Conservation (phyloP, 2,113 vertebrate species). For the Dendropsophus ebraccatus region DNA sequence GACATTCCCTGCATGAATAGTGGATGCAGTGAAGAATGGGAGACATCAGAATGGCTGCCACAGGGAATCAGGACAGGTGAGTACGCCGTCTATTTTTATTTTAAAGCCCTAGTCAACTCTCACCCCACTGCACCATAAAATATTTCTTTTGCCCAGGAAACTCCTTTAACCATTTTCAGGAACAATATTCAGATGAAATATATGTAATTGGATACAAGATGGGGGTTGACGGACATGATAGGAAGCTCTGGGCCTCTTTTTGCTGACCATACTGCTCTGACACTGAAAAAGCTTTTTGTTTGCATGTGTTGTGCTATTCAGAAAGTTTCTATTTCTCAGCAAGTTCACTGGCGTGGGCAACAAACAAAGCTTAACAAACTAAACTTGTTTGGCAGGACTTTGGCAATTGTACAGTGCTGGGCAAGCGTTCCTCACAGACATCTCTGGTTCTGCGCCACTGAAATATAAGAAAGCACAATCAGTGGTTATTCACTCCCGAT, state of each 20-base stretch:
- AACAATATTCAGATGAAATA: no score
- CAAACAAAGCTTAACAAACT: constrained; percentile 8
- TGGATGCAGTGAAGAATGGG: no score
- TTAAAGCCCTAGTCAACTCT: no score
- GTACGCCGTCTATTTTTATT: no score
- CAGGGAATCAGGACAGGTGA: no score
- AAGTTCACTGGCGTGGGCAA: not conserved
- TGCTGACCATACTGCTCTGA: not conserved
- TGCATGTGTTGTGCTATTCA: constrained; percentile 8
- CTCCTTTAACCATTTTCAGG: no score
- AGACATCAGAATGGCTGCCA: no score
- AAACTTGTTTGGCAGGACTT: constrained; percentile 20
- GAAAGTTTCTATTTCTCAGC: not conserved
- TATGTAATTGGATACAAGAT: no score
- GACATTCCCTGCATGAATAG: no score
- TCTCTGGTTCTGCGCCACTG: constrained; percentile 34
- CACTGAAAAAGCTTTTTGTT: constrained; percentile 22
- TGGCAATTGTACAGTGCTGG: constrained; percentile 10
- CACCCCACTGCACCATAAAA: no score
- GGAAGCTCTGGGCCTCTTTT: not conserved
- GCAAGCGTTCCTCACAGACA: constrained; percentile 25
- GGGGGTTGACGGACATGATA: not conserved
- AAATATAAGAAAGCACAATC: constrained; percentile 47
- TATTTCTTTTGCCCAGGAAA: no score
- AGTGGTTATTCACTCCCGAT: constrained; percentile 39